These are phyloP conservation scores for Euleptes europaea DNA, from an alignment of 2,113 vertebrate genomes.

Conservation along the genomic window DNA sequence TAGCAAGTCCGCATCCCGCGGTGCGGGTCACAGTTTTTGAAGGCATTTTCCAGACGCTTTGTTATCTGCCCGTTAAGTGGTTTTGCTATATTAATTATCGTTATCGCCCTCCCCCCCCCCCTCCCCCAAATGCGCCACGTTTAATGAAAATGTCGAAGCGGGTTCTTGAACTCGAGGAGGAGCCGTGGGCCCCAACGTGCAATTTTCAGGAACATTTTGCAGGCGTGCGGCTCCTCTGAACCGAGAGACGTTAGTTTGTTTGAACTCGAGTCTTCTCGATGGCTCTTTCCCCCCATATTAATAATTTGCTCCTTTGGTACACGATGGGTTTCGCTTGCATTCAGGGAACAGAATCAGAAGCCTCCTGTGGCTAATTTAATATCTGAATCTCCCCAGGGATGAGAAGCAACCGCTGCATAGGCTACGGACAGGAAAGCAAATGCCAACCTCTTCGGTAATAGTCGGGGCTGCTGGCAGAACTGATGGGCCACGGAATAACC, in stretches of 20 bases:
- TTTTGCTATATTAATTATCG: conserved; percentile 50
- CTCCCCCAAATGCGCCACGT: conserved; percentile 3
- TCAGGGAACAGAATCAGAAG: conserved; percentile 60
- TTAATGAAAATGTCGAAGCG: conserved; percentile 44
- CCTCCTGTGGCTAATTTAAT: conserved; percentile 66
- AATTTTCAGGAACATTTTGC: conserved; percentile 62
- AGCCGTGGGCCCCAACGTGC: conserved; percentile 46
- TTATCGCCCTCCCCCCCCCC: conserved; percentile 21
- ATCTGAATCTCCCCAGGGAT: conserved; percentile 58
- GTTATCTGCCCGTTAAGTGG: conserved; percentile 57
- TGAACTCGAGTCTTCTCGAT: conserved; percentile 66
- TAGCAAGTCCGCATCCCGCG: conserved; percentile 48
- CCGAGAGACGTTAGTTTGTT: conserved; percentile 46
- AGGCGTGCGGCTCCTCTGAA: conserved; percentile 57
- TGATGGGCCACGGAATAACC: no score
- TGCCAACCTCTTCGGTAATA: not conserved
- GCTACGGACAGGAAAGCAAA: conserved; percentile 32
- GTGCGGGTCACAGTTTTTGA: conserved; percentile 59
- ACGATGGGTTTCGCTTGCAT: conserved; percentile 54
- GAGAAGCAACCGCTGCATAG: conserved; percentile 31
- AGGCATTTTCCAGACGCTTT: conserved; percentile 30
- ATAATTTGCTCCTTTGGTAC: conserved; percentile 57
- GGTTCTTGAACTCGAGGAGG: conserved; percentile 25
- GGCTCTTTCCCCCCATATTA: conserved; percentile 37
- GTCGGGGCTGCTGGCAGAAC: not conserved